These are phyloP conservation scores for Lithobius niger DNA, from an alignment of 1,140 invertebrate genomes.

Conservation along the genomic window DNA sequence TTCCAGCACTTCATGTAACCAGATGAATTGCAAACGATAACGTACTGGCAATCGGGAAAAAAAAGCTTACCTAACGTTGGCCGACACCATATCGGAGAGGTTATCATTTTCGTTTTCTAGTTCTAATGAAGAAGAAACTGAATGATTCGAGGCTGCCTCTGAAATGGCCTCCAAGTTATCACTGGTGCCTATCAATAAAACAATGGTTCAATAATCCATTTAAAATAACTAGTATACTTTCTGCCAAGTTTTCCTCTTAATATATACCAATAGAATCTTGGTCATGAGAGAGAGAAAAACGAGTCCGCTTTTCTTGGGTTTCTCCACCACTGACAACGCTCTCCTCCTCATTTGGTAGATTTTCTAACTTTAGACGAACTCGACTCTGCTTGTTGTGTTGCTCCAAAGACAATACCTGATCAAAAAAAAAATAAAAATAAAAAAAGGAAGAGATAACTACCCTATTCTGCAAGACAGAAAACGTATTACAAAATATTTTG, in stretches of 20 bases:
- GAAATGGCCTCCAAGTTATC: slow-evolving; percentile 89
- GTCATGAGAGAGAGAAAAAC: slow-evolving; percentile 77
- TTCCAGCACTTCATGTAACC: too few species aligned
- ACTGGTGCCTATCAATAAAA: slow-evolving; percentile 45
- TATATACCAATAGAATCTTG: slow-evolving; percentile 56
- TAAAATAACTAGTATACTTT: too few species aligned
- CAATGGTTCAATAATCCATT: too few species aligned
- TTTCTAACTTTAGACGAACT: slow-evolving; percentile 21
- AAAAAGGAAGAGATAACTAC: too few species aligned
- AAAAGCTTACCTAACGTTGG: slow-evolving; percentile 46
- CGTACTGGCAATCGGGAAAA: too few species aligned
- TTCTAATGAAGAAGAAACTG: slow-evolving; percentile 80
- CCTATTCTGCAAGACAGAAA: too few species aligned
- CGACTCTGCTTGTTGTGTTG: slow-evolving; percentile 24
- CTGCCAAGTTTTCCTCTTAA: too few species aligned
- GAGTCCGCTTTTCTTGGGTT: slow-evolving; percentile 41
- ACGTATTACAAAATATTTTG: too few species aligned
- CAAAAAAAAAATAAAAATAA: slow-evolving; percentile 6
- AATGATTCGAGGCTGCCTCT: slow-evolving; percentile 87
- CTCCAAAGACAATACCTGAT: slow-evolving; percentile 14
- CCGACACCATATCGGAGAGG: slow-evolving; percentile 84
- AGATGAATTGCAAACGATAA: too few species aligned
- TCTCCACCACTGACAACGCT: slow-evolving; percentile 26
- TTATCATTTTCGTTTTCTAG: slow-evolving; percentile 68
- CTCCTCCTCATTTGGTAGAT: slow-evolving; percentile 22